These are phyloP conservation scores for Cryptocephalus moraei DNA, from an alignment of 2,888 invertebrate genomes.

Conservation along the genomic window DNA sequence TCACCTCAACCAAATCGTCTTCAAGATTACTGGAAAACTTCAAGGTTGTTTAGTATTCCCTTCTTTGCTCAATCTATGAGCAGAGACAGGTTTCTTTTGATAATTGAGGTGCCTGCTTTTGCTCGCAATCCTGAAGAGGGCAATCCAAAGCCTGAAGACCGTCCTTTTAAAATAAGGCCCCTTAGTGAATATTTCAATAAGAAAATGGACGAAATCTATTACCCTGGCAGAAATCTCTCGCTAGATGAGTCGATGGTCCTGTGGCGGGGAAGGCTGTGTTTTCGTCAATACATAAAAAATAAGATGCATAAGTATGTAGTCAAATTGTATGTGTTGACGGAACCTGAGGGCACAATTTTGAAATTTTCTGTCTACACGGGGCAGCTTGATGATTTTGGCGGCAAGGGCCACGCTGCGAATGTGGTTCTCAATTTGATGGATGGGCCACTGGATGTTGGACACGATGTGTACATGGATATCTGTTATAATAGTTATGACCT, in stretches of 20 bases:
- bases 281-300: background rate
- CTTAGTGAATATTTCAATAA: slow-evolving; percentile 27
- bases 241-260: slow-evolving; percentile 2
- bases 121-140: slow-evolving; percentile 2
- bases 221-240: slow-evolving; percentile 13
- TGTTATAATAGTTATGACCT: slow-evolving; percentile 18
- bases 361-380: slow-evolving; percentile 25
- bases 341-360: slow-evolving; percentile 17
- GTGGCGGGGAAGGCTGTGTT: background rate
- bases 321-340: slow-evolving; percentile 9
- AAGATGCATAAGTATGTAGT: too few species aligned
- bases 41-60: background rate
- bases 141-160: slow-evolving; percentile 3
- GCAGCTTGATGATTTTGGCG: slow-evolving; percentile 18
- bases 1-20: too few species aligned
- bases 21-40: too few species aligned
- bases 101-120: slow-evolving; percentile 8
- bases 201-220: slow-evolving; percentile 13
- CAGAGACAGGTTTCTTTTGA: background rate
- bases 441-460: slow-evolving; percentile 12
- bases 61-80: background rate
- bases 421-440: slow-evolving; percentile 15
- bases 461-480: slow-evolving; percentile 18
- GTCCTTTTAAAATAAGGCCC: slow-evolving; percentile 21
- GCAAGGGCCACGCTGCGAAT: slow-evolving; percentile 16